Evolutionary conservation across 2,888 invertebrate species (phyloP).

Genomic region (Drosophila melanosoma): DNA sequence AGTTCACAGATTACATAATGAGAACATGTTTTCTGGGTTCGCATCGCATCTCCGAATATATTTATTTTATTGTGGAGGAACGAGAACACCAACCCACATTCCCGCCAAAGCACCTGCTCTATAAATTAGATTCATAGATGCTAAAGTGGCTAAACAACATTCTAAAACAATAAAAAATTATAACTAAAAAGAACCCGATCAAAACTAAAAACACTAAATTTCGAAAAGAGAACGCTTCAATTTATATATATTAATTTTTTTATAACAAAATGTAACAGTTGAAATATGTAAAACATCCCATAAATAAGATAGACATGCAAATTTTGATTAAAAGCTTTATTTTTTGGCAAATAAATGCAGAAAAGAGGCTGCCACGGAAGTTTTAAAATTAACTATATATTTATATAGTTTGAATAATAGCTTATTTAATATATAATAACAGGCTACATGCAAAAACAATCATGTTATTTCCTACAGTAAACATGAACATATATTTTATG

Average conservation of each 20-base stretch:
- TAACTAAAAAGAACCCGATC: constrained; percentile 43
- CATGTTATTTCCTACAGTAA: neutral
- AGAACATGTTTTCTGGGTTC: constrained; percentile 31
- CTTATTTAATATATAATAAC: neutral
- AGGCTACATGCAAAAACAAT: neutral
- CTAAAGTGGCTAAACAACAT: constrained; percentile 76
- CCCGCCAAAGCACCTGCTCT: constrained; percentile 41
- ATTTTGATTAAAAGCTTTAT: constrained; percentile 23
- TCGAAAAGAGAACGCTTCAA: constrained; percentile 54
- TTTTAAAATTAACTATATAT: neutral
- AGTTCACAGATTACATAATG: constrained; percentile 48
- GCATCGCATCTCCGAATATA: constrained; percentile 12
- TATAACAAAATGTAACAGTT: constrained; percentile 44
- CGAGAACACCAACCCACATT: constrained; percentile 58
- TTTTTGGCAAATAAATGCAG: constrained; percentile 5
- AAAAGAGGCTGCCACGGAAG: constrained; percentile 3
- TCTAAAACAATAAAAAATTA: constrained; percentile 78
- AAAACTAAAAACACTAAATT: constrained; percentile 40
- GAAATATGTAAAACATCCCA: constrained; percentile 20
- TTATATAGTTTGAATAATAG: neutral
- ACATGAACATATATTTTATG: neutral
- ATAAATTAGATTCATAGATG: constrained; percentile 58
- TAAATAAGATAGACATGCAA: constrained; percentile 21
- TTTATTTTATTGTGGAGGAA: constrained; percentile 59
- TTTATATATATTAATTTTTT: constrained; percentile 7